A percentile compares a stretch with the other conserved stretches of the same genome.
Evolutionary conservation across 2,888 invertebrate species (phyloP).

Genomic region (Drosophila rellima): DNA sequence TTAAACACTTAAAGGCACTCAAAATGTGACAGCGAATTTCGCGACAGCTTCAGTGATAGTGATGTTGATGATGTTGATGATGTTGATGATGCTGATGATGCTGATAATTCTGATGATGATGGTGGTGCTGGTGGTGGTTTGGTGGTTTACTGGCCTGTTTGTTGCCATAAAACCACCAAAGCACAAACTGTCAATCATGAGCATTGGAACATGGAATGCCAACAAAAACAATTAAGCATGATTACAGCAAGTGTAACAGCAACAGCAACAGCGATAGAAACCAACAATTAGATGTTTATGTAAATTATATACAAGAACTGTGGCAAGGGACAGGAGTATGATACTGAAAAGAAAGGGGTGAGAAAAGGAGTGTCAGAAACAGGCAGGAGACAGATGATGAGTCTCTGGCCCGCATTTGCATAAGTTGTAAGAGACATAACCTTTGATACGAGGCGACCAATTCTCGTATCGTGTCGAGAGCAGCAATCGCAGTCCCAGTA

Average conservation of each 20-base stretch:
- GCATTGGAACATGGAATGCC: conserved; percentile 70
- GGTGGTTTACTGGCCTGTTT: conserved; percentile 54
- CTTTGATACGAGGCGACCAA: background rate
- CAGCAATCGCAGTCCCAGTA: conserved; percentile 67
- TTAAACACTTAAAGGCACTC: conserved; percentile 77
- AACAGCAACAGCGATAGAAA: conserved; percentile 47
- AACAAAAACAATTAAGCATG: conserved; percentile 79
- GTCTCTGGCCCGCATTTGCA: conserved; percentile 58
- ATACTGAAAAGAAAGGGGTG: conserved; percentile 55
- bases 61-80: conserved; percentile 20
- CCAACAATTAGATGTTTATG: conserved; percentile 80
- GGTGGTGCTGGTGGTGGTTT: conserved; percentile 33
- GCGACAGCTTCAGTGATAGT: conserved; percentile 10
- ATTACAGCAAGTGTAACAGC: conserved; percentile 69
- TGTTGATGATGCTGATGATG: background rate
- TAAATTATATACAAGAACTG: conserved; percentile 67
- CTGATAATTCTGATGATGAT: background rate
- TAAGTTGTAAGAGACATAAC: conserved; percentile 41
- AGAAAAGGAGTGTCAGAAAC: conserved; percentile 27
- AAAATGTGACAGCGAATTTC: conserved; percentile 29
- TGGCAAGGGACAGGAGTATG: conserved; percentile 1
- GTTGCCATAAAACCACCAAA: conserved; percentile 69
- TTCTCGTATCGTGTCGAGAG: background rate
- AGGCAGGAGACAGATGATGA: conserved; percentile 54
- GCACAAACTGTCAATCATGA: conserved; percentile 79